Conservation (phyloP, 23 tunicate species). For the Ciona savignyi region DNA sequence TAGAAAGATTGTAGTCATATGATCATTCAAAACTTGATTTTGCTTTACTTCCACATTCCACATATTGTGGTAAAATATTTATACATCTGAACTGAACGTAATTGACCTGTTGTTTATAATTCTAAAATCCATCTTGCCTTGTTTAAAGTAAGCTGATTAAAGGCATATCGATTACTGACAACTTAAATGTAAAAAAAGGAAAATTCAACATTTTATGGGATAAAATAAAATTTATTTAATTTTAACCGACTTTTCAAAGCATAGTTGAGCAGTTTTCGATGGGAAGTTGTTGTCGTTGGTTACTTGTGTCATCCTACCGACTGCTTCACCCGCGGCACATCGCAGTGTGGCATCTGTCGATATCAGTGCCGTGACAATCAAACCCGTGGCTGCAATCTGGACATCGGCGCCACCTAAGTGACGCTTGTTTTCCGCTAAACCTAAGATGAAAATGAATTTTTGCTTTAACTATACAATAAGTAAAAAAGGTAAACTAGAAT, state of each 20-base stretch:
- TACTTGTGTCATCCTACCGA: slow-evolving; percentile 94
- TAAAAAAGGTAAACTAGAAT: no score
- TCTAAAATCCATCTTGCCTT: no score
- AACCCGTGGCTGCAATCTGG: slow-evolving; percentile 49
- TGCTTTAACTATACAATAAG: no score
- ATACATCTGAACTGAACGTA: no score
- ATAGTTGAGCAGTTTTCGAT: slow-evolving; percentile 61
- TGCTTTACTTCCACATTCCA: no score
- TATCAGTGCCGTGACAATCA: slow-evolving; percentile 59
- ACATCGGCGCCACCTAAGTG: slow-evolving; percentile 58
- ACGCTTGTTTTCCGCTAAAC: slow-evolving; percentile 71
- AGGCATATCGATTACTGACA: no score
- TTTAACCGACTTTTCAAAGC: slow-evolving; percentile 87
- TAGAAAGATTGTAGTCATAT: no score
- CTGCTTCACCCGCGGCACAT: slow-evolving; percentile 95
- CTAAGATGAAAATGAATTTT: no score
- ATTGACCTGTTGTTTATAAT: no score
- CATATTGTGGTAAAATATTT: no score
- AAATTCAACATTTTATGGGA: neutral
- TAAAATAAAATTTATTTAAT: neutral
- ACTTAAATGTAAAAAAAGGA: neutral
- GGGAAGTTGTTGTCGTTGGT: slow-evolving; percentile 67
- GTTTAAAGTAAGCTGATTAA: no score
- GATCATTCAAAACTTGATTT: no score
- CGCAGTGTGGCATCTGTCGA: slow-evolving; percentile 65